Conservation (phyloP, 1,140 invertebrate genomes). For the Nilaparvata lugens region DNA sequence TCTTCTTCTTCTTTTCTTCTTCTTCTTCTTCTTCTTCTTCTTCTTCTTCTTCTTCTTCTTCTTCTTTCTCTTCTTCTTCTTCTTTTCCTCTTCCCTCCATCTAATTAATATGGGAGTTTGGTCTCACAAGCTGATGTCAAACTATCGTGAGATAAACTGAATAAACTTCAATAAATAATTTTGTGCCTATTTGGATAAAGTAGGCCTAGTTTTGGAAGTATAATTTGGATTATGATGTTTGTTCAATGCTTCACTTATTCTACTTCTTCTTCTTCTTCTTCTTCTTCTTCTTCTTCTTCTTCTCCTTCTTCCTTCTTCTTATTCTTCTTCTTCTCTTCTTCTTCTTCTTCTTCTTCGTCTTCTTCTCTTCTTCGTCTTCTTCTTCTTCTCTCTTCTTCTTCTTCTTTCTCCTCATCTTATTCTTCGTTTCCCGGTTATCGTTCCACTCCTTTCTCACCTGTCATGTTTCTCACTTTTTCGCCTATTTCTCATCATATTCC, state of each 20-base stretch:
- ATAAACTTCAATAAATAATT: too few relatives aligned
- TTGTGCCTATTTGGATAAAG: too few relatives aligned
- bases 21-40: not conserved
- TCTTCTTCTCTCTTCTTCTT: not conserved
- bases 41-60: not conserved
- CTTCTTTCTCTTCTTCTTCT: not conserved
- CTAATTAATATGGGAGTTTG: too few relatives aligned
- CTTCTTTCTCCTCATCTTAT: not conserved
- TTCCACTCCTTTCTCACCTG: not conserved
- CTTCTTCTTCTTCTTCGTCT: not conserved
- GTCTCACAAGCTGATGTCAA: too few relatives aligned
- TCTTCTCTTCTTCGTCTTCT: not conserved
- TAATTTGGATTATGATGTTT: too few relatives aligned
- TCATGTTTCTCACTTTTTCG: not conserved
- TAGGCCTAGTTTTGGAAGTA: too few relatives aligned
- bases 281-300: too few relatives aligned
- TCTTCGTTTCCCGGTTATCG: not conserved
- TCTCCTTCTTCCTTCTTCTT: too few relatives aligned
- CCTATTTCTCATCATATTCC: not conserved
- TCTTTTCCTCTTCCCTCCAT: not conserved
- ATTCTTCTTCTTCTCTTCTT: too few relatives aligned
- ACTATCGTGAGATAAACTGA: too few relatives aligned
- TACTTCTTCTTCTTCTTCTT: too few relatives aligned
- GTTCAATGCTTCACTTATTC: too few relatives aligned
- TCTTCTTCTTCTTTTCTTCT: not conserved